phyloP scores from a whole-genome alignment of 2,113 vertebrate species.

The Trematocara variabile region DNA sequence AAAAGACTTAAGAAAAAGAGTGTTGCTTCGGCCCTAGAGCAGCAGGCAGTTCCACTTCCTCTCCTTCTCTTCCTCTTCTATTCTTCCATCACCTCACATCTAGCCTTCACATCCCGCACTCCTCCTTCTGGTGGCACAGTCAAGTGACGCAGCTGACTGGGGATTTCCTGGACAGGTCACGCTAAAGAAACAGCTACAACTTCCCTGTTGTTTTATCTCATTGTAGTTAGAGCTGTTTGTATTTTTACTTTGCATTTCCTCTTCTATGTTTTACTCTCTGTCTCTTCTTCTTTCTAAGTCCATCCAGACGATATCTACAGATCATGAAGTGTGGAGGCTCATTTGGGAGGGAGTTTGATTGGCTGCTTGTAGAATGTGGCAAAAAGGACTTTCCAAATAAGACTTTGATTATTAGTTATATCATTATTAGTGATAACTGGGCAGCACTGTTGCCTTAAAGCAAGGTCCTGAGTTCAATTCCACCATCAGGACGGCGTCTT shows the following conservation, averaged over 20 bases:
- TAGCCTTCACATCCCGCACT: background rate
- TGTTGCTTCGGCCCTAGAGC: background rate
- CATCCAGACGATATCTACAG: background rate
- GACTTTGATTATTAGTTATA: background rate
- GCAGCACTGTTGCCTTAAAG: background rate
- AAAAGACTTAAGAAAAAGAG: background rate
- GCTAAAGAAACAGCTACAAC: background rate
- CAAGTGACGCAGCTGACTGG: conserved; percentile 32
- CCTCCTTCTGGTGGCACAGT: conserved; percentile 10
- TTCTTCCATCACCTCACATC: background rate
- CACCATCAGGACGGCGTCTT: background rate
- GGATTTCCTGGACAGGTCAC: conserved; percentile 41
- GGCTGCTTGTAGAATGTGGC: background rate
- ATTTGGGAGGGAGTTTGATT: background rate
- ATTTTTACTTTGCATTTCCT: background rate
- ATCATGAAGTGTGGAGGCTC: background rate
- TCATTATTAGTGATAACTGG: background rate
- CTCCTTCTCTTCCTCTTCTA: conserved; percentile 42
- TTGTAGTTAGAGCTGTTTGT: background rate
- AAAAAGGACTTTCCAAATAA: background rate
- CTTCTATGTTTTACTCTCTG: background rate
- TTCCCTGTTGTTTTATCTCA: background rate
- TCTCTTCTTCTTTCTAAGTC: background rate
- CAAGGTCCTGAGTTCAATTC: background rate
- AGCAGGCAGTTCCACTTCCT: conserved; percentile 44